Conservation (phyloP, 2,797 vertebrate species). For the Atherinosoma microstoma region DNA sequence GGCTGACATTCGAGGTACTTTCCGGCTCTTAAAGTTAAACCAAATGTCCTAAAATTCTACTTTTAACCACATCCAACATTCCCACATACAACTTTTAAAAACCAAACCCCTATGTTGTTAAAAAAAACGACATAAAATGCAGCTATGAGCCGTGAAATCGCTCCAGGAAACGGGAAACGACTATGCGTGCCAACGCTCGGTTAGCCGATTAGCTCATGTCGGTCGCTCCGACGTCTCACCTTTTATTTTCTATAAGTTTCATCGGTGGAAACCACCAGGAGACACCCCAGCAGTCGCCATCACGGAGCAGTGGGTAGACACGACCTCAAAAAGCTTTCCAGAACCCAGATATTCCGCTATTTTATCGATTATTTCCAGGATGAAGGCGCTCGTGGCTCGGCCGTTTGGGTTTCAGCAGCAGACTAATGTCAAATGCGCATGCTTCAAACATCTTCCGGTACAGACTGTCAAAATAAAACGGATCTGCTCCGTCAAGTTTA, state of each 20-base stretch:
- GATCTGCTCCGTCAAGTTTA: rapidly evolving
- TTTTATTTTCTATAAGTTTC: slow-evolving; percentile 19
- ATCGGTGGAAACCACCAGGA: slow-evolving; percentile 8
- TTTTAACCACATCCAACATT: background rate
- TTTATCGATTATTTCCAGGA: slow-evolving; percentile 1
- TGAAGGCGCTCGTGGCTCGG: slow-evolving; percentile 17
- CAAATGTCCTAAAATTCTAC: background rate
- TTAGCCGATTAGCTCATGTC: slow-evolving; percentile 56
- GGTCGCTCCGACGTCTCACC: slow-evolving; percentile 54
- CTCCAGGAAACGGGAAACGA: slow-evolving; percentile 71
- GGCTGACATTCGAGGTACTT: background rate
- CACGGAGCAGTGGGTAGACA: rapidly evolving
- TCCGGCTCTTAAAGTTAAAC: background rate
- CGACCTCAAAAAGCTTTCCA: rapidly evolving
- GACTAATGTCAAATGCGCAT: background rate
- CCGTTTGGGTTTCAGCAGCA: background rate
- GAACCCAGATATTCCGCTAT: rapidly evolving
- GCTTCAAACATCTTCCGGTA: slow-evolving; percentile 23
- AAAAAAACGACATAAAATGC: rapidly evolving
- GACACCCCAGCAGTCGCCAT: slow-evolving; percentile 21
- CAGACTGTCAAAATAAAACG: slow-evolving; percentile 26
- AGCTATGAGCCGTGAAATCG: background rate
- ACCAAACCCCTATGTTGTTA: rapidly evolving
- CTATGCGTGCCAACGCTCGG: slow-evolving; percentile 52
- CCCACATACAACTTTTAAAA: too few species aligned